Evolutionary conservation across 2,888 invertebrate genomes (phyloP).

Genomic region (Hypomecis atomaria): DNA sequence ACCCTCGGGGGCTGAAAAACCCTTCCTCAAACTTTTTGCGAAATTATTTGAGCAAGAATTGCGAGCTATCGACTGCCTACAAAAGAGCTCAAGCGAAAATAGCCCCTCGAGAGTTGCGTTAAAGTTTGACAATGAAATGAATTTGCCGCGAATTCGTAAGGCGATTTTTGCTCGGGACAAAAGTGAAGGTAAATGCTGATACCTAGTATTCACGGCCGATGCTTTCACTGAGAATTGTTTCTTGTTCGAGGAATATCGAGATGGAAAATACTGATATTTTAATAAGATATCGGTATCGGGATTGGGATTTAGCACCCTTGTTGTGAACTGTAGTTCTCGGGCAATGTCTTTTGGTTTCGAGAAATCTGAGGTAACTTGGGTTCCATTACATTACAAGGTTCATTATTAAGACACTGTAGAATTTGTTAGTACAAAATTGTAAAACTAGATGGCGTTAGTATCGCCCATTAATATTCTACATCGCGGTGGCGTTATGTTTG

Average conservation of each 20-base stretch:
- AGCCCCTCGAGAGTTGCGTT: slow-evolving; percentile 50
- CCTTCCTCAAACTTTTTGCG: slow-evolving; percentile 75
- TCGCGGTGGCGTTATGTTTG: too few relatives aligned
- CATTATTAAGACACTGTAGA: too few relatives aligned
- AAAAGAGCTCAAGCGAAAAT: slow-evolving; percentile 55
- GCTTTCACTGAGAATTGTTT: slow-evolving; percentile 17
- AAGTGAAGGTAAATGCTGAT: slow-evolving; percentile 44
- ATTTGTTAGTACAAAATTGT: too few relatives aligned
- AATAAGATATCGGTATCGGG: slow-evolving; percentile 4
- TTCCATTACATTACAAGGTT: too few relatives aligned
- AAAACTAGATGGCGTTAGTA: too few relatives aligned
- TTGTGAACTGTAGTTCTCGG: too few relatives aligned
- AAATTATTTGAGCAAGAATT: slow-evolving; percentile 77
- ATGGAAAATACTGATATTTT: slow-evolving; percentile 8
- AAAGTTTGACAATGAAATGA: slow-evolving; percentile 47
- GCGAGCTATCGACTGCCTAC: slow-evolving; percentile 48
- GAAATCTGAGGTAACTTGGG: too few relatives aligned
- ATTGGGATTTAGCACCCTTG: neutral
- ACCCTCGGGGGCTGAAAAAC: slow-evolving; percentile 67
- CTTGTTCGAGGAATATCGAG: slow-evolving; percentile 4
- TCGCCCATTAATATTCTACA: too few relatives aligned
- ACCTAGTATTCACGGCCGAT: slow-evolving; percentile 24
- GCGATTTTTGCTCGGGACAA: slow-evolving; percentile 53
- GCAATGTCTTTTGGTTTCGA: neutral
- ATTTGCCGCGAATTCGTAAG: slow-evolving; percentile 50